Percentiles rank a stretch among this genome's conserved stretches.
These are phyloP conservation scores for Mythimna ferrago DNA, from an alignment of 2,888 invertebrate species.

Conservation along the genomic window DNA sequence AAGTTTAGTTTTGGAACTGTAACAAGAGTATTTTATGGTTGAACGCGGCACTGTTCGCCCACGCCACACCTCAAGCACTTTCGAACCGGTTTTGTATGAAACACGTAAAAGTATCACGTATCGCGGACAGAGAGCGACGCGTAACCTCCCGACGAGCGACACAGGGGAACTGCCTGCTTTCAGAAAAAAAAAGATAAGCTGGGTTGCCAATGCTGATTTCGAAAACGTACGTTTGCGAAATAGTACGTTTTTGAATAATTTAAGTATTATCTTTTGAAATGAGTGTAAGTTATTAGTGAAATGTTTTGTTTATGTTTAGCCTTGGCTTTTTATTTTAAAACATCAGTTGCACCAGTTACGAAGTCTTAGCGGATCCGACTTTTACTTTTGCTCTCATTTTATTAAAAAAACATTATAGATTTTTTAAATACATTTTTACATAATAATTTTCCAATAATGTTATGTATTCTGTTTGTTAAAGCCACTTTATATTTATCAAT, in stretches of 20 bases:
- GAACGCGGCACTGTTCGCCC: constrained; percentile 83
- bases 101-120: constrained; percentile 84
- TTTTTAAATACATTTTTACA: background rate
- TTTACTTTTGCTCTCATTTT: constrained; percentile 32
- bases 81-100: constrained; percentile 86
- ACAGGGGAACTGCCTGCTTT: constrained; percentile 77
- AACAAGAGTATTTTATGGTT: constrained; percentile 76
- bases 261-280: constrained; percentile 29
- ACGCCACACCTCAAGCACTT: constrained; percentile 88
- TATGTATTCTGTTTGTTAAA: background rate
- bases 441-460: background rate
- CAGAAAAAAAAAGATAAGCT: constrained; percentile 71
- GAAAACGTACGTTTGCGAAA: constrained; percentile 53
- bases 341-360: constrained; percentile 27
- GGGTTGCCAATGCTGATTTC: constrained; percentile 73
- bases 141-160: constrained; percentile 69
- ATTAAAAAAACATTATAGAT: background rate
- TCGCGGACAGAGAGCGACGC: constrained; percentile 67
- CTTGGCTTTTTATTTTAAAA: constrained; percentile 26
- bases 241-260: constrained; percentile 44
- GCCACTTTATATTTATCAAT: too few species aligned
- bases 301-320: constrained; percentile 26
- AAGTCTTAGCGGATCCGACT: constrained; percentile 13
- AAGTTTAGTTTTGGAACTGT: constrained; percentile 72
- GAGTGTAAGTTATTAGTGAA: constrained; percentile 10